These are phyloP conservation scores for Psittacara wagleri DNA, from an alignment of 2,113 vertebrate species.

Conservation along the genomic window DNA sequence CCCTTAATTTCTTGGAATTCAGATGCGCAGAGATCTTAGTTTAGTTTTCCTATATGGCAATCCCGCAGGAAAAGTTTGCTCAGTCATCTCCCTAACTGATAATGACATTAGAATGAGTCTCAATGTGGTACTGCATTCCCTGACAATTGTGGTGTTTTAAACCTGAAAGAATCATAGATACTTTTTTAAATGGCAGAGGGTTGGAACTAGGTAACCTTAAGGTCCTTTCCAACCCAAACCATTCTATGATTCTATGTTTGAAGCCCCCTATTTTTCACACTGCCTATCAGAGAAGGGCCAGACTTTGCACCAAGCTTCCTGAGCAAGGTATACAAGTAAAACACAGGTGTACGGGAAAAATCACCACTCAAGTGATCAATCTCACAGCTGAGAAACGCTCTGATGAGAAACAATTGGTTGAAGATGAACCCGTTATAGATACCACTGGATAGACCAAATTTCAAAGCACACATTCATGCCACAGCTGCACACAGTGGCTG, in stretches of 20 bases:
- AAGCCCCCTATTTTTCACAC: fast-evolving
- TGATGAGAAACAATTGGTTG: not conserved
- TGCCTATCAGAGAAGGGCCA: not conserved
- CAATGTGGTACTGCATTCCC: not conserved
- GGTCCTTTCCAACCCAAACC: not conserved
- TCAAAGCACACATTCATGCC: not conserved
- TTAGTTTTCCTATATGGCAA: not conserved
- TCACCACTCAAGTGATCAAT: not conserved
- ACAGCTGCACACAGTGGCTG: not conserved
- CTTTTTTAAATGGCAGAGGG: not conserved
- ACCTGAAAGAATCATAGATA: not conserved
- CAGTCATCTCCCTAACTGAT: not conserved
- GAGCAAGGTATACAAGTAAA: not conserved
- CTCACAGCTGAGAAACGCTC: not conserved
- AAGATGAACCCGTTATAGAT: not conserved
- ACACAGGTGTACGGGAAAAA: fast-evolving
- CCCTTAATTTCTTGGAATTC: not conserved
- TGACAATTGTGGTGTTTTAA: not conserved
- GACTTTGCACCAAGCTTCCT: not conserved
- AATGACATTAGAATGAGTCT: not conserved
- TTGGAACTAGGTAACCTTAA: not conserved
- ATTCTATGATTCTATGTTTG: not conserved
- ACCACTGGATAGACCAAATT: not conserved
- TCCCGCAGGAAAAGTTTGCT: not conserved
- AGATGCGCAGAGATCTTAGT: not conserved